Percentiles rank a stretch among this genome's conserved stretches.
phyloP scores from a whole-genome alignment of 2,113 vertebrate genomes.

The Cyprinodon tularosa region DNA sequence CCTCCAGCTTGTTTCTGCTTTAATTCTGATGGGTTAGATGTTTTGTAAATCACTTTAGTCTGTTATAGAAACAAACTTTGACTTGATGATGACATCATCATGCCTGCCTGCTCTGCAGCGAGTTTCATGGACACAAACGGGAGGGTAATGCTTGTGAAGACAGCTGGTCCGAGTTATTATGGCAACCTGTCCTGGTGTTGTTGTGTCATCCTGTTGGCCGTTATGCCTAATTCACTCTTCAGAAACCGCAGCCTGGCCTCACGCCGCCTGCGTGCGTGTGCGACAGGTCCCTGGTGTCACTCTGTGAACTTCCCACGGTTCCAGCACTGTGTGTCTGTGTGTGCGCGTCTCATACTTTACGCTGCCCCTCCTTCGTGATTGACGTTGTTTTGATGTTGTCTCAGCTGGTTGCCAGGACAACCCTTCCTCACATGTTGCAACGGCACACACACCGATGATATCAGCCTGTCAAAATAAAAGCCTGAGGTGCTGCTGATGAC shows the following conservation, averaged over 20 bases:
- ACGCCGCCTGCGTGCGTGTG: not conserved
- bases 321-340: not conserved
- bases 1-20: too few relatives aligned
- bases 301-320: conserved; percentile 1
- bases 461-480: conserved; percentile 41
- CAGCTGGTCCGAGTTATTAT: too few relatives aligned
- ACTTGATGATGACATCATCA: too few relatives aligned
- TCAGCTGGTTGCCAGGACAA: conserved; percentile 35
- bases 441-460: conserved; percentile 27
- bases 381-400: conserved; percentile 58
- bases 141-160: too few relatives aligned
- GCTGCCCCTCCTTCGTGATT: conserved; percentile 46
- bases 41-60: not conserved
- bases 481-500: not conserved
- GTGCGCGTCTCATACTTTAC: conserved; percentile 24
- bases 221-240: not conserved
- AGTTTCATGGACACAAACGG: too few relatives aligned
- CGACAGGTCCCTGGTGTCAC: conserved; percentile 8
- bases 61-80: too few relatives aligned
- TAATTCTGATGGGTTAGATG: too few relatives aligned
- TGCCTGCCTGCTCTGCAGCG: too few relatives aligned
- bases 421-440: conserved; percentile 22
- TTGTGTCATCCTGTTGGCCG: too few relatives aligned
- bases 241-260: not conserved
- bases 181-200: too few relatives aligned